These are phyloP conservation scores for Bungarus multicinctus DNA, from an alignment of 2,113 vertebrate genomes.

Conservation along the genomic window DNA sequence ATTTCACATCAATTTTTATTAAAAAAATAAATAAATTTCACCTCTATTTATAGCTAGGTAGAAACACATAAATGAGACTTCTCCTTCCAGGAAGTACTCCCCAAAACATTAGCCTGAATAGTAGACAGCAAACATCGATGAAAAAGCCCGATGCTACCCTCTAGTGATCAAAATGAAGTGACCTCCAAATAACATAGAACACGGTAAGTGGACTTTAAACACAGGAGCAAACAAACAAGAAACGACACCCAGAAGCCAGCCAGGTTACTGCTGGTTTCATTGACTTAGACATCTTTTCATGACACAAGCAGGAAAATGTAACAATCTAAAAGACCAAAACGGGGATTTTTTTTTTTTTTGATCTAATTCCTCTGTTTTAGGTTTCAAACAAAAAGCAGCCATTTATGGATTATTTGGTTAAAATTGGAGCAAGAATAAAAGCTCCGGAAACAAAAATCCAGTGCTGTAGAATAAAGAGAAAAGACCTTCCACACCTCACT, in stretches of 20 bases:
- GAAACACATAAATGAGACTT: slow-evolving; percentile 30
- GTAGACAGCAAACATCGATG: slow-evolving; percentile 68
- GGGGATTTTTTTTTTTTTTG: slow-evolving; percentile 71
- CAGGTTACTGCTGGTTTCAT: slow-evolving; percentile 78
- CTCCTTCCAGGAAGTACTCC: slow-evolving; percentile 49
- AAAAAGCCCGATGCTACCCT: slow-evolving; percentile 71
- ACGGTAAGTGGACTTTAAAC: slow-evolving; percentile 81
- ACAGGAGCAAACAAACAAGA: slow-evolving; percentile 71
- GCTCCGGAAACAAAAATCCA: slow-evolving; percentile 45
- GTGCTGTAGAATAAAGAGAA: slow-evolving; percentile 8
- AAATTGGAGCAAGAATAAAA: slow-evolving; percentile 34
- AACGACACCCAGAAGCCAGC: slow-evolving; percentile 79
- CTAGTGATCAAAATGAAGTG: slow-evolving; percentile 82
- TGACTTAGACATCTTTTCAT: slow-evolving; percentile 81
- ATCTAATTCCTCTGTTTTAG: slow-evolving; percentile 68
- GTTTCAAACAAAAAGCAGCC: slow-evolving; percentile 72
- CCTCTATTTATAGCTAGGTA: slow-evolving; percentile 35
- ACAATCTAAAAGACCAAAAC: slow-evolving; percentile 70
- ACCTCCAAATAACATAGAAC: slow-evolving; percentile 81
- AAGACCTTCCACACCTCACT: too few relatives aligned
- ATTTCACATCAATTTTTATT: background rate
- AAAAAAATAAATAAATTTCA: slow-evolving; percentile 27
- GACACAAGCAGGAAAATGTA: slow-evolving; percentile 59
- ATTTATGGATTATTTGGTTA: slow-evolving; percentile 59
- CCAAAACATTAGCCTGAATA: slow-evolving; percentile 63